Conservation (phyloP, 2,113 vertebrate genomes). For the Tautogolabrus adspersus region DNA sequence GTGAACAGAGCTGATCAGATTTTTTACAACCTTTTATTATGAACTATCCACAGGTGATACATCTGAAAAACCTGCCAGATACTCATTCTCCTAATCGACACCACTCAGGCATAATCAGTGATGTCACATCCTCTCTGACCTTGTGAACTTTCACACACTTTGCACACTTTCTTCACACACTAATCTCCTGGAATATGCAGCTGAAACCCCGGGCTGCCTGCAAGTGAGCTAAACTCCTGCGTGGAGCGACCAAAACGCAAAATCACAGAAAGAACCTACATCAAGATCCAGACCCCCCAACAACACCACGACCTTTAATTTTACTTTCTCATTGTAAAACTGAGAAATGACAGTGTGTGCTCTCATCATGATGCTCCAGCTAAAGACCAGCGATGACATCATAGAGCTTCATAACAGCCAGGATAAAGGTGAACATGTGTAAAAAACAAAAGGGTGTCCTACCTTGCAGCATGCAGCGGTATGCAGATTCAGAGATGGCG, state of each 20-base stretch:
- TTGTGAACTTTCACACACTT: conserved; percentile 64
- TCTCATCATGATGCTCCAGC: too few species aligned
- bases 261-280: neutral
- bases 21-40: too few species aligned
- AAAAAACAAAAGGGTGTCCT: neutral
- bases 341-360: neutral
- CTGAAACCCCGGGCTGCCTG: conserved; percentile 14
- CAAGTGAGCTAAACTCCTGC: conserved; percentile 49
- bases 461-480: conserved; percentile 86
- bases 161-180: conserved; percentile 40
- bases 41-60: neutral
- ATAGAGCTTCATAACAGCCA: too few species aligned
- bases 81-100: conserved; percentile 1
- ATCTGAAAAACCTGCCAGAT: conserved; percentile 4
- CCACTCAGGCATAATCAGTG: conserved; percentile 16
- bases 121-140: conserved; percentile 59
- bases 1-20: too few species aligned
- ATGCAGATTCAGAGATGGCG: conserved; percentile 83
- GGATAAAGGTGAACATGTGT: too few species aligned
- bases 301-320: neutral
- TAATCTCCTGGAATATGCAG: conserved; percentile 64
- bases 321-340: neutral
- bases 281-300: neutral
- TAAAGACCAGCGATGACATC: too few species aligned
- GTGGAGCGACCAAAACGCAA: neutral